Percentiles rank a stretch among this genome's conserved stretches.
These are phyloP conservation scores for Zingel zingel DNA, from an alignment of 2,113 vertebrate genomes.

Conservation along the genomic window DNA sequence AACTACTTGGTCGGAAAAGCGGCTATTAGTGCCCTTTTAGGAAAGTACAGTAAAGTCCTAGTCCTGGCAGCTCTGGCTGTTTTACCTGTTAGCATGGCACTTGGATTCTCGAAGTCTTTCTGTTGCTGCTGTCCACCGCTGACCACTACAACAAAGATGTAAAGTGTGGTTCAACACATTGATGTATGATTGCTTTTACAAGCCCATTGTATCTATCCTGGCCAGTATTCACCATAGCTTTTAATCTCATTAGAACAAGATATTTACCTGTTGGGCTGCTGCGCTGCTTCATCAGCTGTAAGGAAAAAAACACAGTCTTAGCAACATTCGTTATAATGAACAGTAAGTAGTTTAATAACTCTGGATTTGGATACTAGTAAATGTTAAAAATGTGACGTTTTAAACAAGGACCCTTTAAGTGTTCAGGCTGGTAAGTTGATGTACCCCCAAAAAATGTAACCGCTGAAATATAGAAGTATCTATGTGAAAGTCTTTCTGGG, in stretches of 20 bases:
- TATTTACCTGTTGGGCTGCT: slow-evolving; percentile 27
- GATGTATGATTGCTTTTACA: neutral
- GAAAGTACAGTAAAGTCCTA: neutral
- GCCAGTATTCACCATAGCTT: neutral
- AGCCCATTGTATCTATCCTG: neutral
- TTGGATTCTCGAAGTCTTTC: neutral
- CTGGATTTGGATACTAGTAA: too few species aligned
- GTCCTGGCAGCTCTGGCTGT: neutral
- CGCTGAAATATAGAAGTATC: too few species aligned
- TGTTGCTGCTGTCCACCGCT: neutral
- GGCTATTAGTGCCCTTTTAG: neutral
- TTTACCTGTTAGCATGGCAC: slow-evolving; percentile 73
- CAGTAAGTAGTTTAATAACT: too few species aligned
- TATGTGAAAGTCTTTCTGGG: too few species aligned
- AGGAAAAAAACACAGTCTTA: slow-evolving; percentile 28
- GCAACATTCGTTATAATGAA: neutral
- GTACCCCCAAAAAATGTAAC: too few species aligned
- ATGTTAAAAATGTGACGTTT: too few species aligned
- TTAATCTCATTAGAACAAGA: neutral
- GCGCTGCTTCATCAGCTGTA: neutral
- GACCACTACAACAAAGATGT: neutral
- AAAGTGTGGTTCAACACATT: neutral
- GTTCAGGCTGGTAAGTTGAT: too few species aligned
- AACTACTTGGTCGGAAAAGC: too few species aligned
- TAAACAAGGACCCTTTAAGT: too few species aligned